Evolutionary conservation across 2,888 invertebrate genomes (phyloP).

Genomic region (Terebella lapidaria): DNA sequence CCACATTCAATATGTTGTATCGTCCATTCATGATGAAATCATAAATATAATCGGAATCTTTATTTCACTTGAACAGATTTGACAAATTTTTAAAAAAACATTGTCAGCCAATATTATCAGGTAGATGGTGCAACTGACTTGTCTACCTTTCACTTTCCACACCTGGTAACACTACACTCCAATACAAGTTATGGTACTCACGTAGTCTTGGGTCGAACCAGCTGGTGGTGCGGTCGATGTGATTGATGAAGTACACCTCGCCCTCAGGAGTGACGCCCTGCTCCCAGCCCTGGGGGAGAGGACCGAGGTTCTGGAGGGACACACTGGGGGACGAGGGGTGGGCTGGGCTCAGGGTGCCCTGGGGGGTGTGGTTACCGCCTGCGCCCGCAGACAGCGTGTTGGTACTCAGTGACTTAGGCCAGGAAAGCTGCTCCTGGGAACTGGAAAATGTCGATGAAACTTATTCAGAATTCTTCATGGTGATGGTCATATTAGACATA

Average conservation of each 20-base stretch:
- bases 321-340: not conserved
- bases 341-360: not conserved
- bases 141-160: too few species aligned
- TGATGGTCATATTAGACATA: too few species aligned
- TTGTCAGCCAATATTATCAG: not conserved
- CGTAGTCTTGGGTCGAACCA: conserved; percentile 94
- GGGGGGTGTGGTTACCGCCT: not conserved
- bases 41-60: too few species aligned
- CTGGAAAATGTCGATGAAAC: too few species aligned
- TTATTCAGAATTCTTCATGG: too few species aligned
- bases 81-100: not conserved
- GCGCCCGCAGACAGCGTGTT: not conserved
- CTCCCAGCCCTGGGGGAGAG: conserved; percentile 54
- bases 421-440: not conserved
- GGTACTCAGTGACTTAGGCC: not conserved
- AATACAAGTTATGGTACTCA: conserved; percentile 22
- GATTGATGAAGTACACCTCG: conserved; percentile 55
- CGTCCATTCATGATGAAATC: too few species aligned
- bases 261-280: conserved; percentile 52
- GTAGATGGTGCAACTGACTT: too few species aligned
- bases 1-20: too few species aligned
- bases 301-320: conserved; percentile 10
- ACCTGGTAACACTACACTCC: too few species aligned
- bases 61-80: too few species aligned
- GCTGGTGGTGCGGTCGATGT: conserved; percentile 74